These are phyloP conservation scores for Oenanthe melanoleuca DNA, from an alignment of 2,113 vertebrate species.

Conservation along the genomic window DNA sequence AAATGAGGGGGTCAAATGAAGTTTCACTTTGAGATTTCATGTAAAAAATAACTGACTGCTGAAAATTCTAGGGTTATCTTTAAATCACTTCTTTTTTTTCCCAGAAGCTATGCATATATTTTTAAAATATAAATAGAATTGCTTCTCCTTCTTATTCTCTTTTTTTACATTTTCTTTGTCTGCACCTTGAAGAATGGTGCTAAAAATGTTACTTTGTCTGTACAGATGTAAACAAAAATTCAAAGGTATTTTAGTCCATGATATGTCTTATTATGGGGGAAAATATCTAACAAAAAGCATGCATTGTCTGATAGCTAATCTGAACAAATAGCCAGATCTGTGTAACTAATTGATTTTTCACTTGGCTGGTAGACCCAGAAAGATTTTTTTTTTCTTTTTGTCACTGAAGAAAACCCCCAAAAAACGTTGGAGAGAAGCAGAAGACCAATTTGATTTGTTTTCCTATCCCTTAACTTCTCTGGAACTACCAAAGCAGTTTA, in stretches of 20 bases:
- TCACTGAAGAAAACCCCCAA: accelerated
- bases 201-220: neutral
- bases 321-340: neutral
- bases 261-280: neutral
- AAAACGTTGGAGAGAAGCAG: neutral
- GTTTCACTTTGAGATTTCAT: neutral
- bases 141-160: neutral
- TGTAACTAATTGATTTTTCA: conserved; percentile 28
- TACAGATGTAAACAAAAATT: neutral
- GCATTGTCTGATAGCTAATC: neutral
- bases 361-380: neutral
- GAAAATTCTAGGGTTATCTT: neutral
- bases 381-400: neutral
- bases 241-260: neutral
- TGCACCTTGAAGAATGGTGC: neutral
- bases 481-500: neutral
- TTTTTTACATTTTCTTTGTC: neutral
- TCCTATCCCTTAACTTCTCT: neutral
- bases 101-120: neutral
- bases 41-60: neutral
- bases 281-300: neutral
- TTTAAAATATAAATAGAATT: neutral
- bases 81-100: accelerated
- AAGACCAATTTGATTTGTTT: neutral
- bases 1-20: neutral